Base-by-base conservation (phyloP, 2,797 vertebrate species). In the Sebastes steindachneri region DNA sequence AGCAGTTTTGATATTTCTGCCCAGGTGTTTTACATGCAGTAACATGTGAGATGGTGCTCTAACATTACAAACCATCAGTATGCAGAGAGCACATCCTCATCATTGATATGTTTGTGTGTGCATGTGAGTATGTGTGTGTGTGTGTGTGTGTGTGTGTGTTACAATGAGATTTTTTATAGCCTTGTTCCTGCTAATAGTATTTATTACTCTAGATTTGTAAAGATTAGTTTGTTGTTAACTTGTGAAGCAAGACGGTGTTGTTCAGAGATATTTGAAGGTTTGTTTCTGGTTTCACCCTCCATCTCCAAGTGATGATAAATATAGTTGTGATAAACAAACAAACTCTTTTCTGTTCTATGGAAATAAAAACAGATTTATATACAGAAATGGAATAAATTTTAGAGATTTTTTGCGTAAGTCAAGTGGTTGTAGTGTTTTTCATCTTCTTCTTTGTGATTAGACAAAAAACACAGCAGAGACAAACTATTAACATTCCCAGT, bases 191-290 rank as follows among this genome's bases (percentile, higher is more conserved):
- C 86, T 84, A 62, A 93, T 93, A 94, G 91, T 96, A 96, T 96
- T 96, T 96, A 96, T 96, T 95, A 90, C 83, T 94, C 84, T 92
- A 87, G 83, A 86, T 92, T 93, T 94, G 91, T 92, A 87, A 92
- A 95, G 79, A 88, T 82, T 80, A 82, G 77, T 92, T 90, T 92
- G 93, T 92, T 84, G 87, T 91, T 86, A 86, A 87, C 83, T 93
- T 90, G 92, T 95, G 79, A 90, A 89, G 92, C 84, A 68, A 90
- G 85, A 84, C 23, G 67, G 80, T 89, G 76, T 88, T 92, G 88
- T 93, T 82, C 77, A 45, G 82, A 92, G 82, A 90, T 86, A 77
- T 85, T 88, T 90, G 75, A 91, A 82, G 51, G 48, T 84, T 86
- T 73, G 59, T 88, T 83, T 92, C 85, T 88, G 84, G 53, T 89